A percentile compares a stretch with the other conserved stretches of the same genome.
Evolutionary conservation across 2,888 invertebrate genomes (phyloP).

Genomic region (Fragum fragum): DNA sequence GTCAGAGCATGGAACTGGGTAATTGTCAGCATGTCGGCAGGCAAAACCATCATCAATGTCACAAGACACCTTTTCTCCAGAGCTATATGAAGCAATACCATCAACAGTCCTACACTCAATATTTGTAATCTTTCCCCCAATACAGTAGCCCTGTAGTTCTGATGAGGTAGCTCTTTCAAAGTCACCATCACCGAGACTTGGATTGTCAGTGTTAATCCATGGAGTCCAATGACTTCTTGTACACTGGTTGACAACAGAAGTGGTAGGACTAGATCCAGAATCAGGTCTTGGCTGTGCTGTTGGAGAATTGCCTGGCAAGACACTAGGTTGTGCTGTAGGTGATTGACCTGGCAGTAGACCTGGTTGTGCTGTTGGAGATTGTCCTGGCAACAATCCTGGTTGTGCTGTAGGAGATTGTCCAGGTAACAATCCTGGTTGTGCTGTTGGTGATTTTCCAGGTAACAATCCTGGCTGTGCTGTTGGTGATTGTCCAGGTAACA

Average conservation of each 20-base stretch:
- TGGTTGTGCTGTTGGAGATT: constrained; percentile 57
- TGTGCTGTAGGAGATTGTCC: constrained; percentile 51
- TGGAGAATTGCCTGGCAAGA: constrained; percentile 44
- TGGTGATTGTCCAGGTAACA: constrained; percentile 43
- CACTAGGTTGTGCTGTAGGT: constrained; percentile 55
- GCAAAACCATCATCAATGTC: constrained; percentile 91
- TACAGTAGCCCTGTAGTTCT: constrained; percentile 73
- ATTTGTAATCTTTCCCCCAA: constrained; percentile 75
- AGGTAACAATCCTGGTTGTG: constrained; percentile 34
- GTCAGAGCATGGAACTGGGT: constrained; percentile 77
- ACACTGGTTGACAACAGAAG: constrained; percentile 43
- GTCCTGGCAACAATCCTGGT: constrained; percentile 44
- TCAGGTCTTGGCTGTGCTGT: constrained; percentile 50
- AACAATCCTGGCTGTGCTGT: constrained; percentile 50
- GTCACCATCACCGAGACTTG: constrained; percentile 72
- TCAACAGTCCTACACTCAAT: constrained; percentile 80
- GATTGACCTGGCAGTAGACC: constrained; percentile 42
- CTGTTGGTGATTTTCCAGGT: constrained; percentile 51
- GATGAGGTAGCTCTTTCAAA: constrained; percentile 65
- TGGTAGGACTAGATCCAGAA: constrained; percentile 60
- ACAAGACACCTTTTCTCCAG: constrained; percentile 77
- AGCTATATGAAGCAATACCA: constrained; percentile 69
- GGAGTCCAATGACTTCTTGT: constrained; percentile 67
- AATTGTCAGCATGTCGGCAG: constrained; percentile 87
- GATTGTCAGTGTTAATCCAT: constrained; percentile 78